These are phyloP conservation scores for Sycobia sp. DNA, from an alignment of 1,140 invertebrate species.

Conservation along the genomic window DNA sequence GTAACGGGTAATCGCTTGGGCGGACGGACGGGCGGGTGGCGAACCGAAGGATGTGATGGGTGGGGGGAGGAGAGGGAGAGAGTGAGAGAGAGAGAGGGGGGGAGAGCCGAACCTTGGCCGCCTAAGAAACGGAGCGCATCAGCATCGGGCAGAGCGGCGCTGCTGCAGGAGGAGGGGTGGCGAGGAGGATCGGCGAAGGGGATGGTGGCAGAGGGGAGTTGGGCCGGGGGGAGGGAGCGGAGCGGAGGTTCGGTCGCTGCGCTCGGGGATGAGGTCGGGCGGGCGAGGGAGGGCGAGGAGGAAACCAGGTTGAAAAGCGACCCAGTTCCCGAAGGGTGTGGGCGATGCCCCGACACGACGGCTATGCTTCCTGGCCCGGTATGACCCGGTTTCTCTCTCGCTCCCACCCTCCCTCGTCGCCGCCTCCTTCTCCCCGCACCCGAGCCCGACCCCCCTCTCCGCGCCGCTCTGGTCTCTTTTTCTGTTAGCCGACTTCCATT, in stretches of 20 bases:
- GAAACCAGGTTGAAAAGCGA: slow-evolving; percentile 41
- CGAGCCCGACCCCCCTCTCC: neutral
- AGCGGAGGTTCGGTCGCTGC: neutral
- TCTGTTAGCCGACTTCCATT: slow-evolving; percentile 23
- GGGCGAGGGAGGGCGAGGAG: neutral
- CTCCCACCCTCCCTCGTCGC: neutral
- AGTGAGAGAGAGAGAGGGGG: no score
- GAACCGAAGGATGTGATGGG: no score
- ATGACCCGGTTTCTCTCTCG: slow-evolving; percentile 25
- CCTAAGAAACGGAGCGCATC: no score
- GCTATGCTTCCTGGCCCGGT: slow-evolving; percentile 42
- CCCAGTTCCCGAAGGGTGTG: slow-evolving; percentile 42
- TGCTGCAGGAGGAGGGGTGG: no score
- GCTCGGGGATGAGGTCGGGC: neutral
- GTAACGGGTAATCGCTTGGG: no score
- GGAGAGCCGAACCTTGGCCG: no score
- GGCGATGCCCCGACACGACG: slow-evolving; percentile 38
- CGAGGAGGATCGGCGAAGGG: neutral
- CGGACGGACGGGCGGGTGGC: no score
- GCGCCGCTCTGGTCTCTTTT: slow-evolving; percentile 6
- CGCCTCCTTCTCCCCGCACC: no score
- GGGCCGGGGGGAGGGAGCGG: neutral
- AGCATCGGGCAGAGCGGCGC: no score
- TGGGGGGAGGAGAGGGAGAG: no score
- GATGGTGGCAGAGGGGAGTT: neutral